Base-by-base conservation (phyloP, 1,140 invertebrate genomes). In the Lethocerus indicus region DNA sequence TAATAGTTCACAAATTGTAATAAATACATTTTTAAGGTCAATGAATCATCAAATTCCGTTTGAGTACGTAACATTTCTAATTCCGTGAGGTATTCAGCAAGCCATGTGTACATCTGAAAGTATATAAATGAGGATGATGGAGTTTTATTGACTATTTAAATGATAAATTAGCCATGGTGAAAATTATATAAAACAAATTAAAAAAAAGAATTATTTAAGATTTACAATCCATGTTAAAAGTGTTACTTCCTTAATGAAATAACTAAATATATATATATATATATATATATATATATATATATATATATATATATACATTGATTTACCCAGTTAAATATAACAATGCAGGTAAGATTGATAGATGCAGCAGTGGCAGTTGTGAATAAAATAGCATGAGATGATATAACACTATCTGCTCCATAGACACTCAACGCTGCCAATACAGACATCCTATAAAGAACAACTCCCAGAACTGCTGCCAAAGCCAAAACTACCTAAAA, bases 1-100 rank as follows among this genome's bases (percentile, higher is more conserved):
- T 98, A 98, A 64, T 95, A 97, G 66, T 98, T 98, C 25, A 98
- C 87, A 69, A 98, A 98, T 69, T 98, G 90, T 27, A 98, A 75
- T 9, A 98, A 65, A 65, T 97, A 98, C 58, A 98, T 94, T 71
- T 98, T 98, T 13, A 98, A 69, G 0, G 91, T 97, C 16, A 97
- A 66, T 32, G 88, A 92, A 59, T 98, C 91, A 61, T 98, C 94
- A 67, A 94, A 98, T 67, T 98, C 90, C 0, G 87, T 92, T 69
- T 98, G 92, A 0, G 94, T 98, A 47, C 94, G 72, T 44, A 89
- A 76, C 56, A 95, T 73, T 71, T 98, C 88, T 64, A 91, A 76
- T 68, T 96, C 89, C 0, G 94, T 98, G 35, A 98, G 71, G 65
- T 87, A 90, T 58, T 90, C 76, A 0, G 94, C 92, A 28, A 94